These are phyloP conservation scores for Phodopus roborovskii DNA, from an alignment of 2,113 vertebrate genomes.

Conservation along the genomic window DNA sequence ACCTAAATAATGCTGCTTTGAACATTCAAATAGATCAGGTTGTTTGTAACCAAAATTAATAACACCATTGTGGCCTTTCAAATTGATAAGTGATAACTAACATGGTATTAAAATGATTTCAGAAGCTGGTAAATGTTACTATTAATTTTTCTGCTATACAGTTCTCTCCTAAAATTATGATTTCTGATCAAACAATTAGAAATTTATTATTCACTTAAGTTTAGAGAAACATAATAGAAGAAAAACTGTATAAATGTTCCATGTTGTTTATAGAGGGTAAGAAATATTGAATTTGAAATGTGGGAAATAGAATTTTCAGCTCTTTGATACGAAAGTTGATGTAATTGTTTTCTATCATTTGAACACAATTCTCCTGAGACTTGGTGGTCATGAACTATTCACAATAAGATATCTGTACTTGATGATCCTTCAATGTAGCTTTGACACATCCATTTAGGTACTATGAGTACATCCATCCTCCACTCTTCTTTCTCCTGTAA, in stretches of 20 bases:
- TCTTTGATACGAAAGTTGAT: not conserved
- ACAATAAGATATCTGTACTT: not conserved
- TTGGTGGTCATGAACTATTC: not conserved
- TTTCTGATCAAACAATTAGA: not conserved
- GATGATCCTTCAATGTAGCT: not conserved
- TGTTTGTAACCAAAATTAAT: not conserved
- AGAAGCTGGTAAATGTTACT: not conserved
- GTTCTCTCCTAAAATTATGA: not conserved
- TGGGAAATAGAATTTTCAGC: not conserved
- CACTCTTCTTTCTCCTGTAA: not conserved
- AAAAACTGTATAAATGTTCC: not conserved
- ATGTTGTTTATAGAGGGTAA: not conserved
- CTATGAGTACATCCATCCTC: no score
- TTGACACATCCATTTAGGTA: not conserved
- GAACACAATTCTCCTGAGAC: not conserved
- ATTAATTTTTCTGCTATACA: not conserved
- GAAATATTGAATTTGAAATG: not conserved
- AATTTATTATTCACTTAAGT: not conserved
- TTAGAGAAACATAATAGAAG: not conserved
- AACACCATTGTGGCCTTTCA: not conserved
- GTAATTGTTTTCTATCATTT: not conserved
- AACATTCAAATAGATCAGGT: no score
- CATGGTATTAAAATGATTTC: not conserved
- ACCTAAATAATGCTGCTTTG: not conserved
- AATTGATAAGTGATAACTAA: not conserved